Evolutionary conservation across 2,113 vertebrate genomes (phyloP), one percentile per base, ranked within the genome.

Genomic region (Sterrhoptilus dennistouni): DNA sequence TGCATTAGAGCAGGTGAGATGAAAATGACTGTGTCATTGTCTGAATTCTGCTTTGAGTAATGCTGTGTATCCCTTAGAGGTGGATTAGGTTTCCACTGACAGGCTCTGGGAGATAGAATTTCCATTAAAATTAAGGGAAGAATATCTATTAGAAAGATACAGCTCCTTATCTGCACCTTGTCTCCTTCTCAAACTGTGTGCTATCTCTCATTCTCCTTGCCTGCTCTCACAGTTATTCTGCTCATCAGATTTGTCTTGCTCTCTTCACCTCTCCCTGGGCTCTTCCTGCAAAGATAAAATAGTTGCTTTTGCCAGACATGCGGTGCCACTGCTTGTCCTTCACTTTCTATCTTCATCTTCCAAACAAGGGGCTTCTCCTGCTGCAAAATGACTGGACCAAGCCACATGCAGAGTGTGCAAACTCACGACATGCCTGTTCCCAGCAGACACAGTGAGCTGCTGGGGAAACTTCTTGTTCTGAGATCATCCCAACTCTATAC

Each of bases 61-160:
- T 61, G 42, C 38, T 57, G 8, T 5, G 1, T 70, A 79, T 89
- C 35, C 74, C 72, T 96, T 42, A 12, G 44, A 92, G 57, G 38
- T 92, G 74, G 90, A 89, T 95, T 93, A 93, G 23, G 10, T 97
- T 96, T 91, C 85, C 50, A 90, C 54, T 81, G 94, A 93, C 89
- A 97, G 75, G 56, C 45, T 90, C 42, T 63, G 70, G n/a, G 78
- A 96, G 87, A 94, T 52, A 89, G 72, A 74, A 83, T 95, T 96
- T 96, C 96, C 86, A 96, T 95, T 75, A 94, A 88, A 94, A 92
- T 87, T 65, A 92, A 60, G 49, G 56, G 54, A 93, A 91, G 82
- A 95, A 94, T 94, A 94, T 94, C 92, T 96, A 75, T 88, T 87
- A 96, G 92, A 88, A 83, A 96, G 71, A 92, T 68, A 80, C 28